These are phyloP conservation scores for Acutogordius australiensis DNA, from an alignment of 2,888 invertebrate species.

Conservation along the genomic window DNA sequence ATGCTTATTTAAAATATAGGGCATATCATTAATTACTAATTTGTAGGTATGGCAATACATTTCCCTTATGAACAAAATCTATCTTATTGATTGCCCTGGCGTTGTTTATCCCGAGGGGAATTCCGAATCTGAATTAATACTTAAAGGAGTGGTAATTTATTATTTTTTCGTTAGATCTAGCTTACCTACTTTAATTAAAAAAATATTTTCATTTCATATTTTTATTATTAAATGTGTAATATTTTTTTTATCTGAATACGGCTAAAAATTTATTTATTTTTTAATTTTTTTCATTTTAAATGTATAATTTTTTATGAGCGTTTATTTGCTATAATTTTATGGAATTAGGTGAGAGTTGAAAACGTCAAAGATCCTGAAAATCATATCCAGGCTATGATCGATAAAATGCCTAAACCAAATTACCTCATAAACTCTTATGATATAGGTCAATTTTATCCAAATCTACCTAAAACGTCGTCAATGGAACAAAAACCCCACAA, in stretches of 20 bases:
- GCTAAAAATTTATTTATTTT: too few relatives aligned
- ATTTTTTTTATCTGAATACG: too few relatives aligned
- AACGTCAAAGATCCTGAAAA: constrained; percentile 71
- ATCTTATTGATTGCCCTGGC: constrained; percentile 89
- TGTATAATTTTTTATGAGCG: too few relatives aligned
- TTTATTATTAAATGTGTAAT: too few relatives aligned
- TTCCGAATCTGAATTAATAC: constrained; percentile 50
- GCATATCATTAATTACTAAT: constrained; percentile 5
- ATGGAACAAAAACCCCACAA: background rate
- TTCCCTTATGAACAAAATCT: constrained; percentile 79
- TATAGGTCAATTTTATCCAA: too few relatives aligned
- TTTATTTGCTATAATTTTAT: too few relatives aligned
- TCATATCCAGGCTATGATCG: constrained; percentile 54
- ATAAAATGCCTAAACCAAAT: constrained; percentile 47
- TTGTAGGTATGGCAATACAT: constrained; percentile 82
- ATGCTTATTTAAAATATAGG: constrained; percentile 10
- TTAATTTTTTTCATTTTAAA: too few relatives aligned
- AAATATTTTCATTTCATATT: too few relatives aligned
- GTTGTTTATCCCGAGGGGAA: constrained; percentile 76
- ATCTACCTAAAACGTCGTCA: constrained; percentile 12
- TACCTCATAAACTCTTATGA: constrained; percentile 68
- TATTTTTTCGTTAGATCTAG: too few relatives aligned
- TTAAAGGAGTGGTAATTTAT: constrained; percentile 56
- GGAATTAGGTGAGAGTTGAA: constrained; percentile 56
- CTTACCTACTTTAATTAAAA: too few relatives aligned